A percentile compares a stretch with the other conserved stretches of the same genome.
Conservation (phyloP, 2,888 invertebrate genomes). For the Andricus quercusramuli region DNA sequence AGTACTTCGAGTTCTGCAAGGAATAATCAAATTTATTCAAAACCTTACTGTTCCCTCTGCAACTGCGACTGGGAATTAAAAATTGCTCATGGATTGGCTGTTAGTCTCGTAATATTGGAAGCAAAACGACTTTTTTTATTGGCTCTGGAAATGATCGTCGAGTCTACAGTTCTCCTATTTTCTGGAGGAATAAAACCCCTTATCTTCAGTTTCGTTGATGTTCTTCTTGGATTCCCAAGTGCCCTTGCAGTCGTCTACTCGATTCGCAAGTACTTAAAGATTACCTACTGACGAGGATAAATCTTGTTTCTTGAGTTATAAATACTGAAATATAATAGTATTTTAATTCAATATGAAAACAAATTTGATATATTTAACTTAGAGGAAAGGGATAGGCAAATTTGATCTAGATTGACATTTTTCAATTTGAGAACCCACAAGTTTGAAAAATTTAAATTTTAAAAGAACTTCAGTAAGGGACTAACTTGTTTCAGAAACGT, state of each 20-base stretch:
- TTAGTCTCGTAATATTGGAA: constrained; percentile 69
- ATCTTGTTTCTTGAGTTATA: not conserved
- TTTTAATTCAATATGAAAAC: no score
- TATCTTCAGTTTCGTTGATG: constrained; percentile 65
- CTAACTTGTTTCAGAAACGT: no score
- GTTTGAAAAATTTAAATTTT: no score
- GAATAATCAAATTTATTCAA: constrained; percentile 7
- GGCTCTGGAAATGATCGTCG: constrained; percentile 67
- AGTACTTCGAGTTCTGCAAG: not conserved
- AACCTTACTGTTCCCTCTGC: constrained; percentile 10
- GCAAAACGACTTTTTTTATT: constrained; percentile 70
- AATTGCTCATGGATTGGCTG: constrained; percentile 65
- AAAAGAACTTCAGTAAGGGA: no score
- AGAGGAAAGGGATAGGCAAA: not conserved
- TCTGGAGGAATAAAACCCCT: constrained; percentile 68
- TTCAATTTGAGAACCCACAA: not conserved
- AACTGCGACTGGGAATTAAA: constrained; percentile 66
- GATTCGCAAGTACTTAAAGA: constrained; percentile 65
- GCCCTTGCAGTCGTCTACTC: constrained; percentile 65
- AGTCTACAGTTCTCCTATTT: constrained; percentile 70
- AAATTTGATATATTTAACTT: no score
- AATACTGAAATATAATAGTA: no score
- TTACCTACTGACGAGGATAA: not conserved
- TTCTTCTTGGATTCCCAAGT: constrained; percentile 66
- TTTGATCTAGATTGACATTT: not conserved